Conservation (phyloP, 35 echinoderm and acorn worm genomes). For the Patiria miniata region DNA sequence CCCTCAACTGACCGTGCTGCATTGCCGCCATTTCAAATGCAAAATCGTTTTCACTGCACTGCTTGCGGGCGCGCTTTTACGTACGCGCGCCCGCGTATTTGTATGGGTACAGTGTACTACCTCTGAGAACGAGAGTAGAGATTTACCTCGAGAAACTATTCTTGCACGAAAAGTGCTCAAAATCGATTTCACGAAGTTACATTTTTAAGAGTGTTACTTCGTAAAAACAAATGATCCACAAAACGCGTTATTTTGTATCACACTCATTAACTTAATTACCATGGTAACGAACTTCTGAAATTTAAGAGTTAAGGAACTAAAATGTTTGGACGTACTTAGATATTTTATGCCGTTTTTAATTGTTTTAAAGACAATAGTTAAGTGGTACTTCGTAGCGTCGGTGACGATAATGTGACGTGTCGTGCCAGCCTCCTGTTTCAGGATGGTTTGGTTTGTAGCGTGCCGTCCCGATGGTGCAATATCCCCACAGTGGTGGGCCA, state of each 20-base stretch:
- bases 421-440: no score
- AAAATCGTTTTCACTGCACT: neutral
- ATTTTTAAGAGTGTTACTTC: neutral
- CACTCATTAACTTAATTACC: slow-evolving; percentile 1
- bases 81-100: neutral
- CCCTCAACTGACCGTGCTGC: neutral
- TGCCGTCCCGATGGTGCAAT: no score
- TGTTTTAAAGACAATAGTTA: no score
- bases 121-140: neutral
- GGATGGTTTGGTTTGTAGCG: no score
- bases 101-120: neutral
- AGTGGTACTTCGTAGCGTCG: no score
- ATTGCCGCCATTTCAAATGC: neutral
- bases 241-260: neutral
- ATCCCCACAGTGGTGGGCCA: no score
- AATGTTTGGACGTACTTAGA: neutral
- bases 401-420: no score
- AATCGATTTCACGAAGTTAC: neutral
- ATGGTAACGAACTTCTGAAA: neutral
- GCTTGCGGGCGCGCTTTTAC: neutral
- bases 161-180: neutral
- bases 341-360: neutral
- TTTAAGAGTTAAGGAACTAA: neutral
- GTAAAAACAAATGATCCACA: neutral
- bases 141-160: neutral